A percentile compares a stretch with the other conserved stretches of the same genome.
Conservation (phyloP, 2,797 vertebrate genomes). For the Muscicapa comitata region DNA sequence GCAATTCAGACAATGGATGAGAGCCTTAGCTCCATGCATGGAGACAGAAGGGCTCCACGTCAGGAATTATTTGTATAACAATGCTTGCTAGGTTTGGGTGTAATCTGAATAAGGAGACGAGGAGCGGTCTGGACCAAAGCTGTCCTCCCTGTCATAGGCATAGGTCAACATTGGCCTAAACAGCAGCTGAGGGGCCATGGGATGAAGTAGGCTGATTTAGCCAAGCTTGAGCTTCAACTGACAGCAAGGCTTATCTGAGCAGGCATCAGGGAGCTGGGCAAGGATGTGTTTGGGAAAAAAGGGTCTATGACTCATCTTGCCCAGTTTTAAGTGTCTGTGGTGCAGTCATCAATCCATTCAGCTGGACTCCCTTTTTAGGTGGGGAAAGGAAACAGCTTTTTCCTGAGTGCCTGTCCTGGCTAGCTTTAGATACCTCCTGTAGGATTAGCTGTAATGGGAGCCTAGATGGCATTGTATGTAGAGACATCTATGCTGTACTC, state of each 20-base stretch:
- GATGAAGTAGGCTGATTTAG: background rate
- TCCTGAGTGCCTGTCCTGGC: background rate
- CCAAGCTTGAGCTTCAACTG: background rate
- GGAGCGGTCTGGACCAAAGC: background rate
- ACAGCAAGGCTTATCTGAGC: background rate
- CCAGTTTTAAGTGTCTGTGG: accelerated
- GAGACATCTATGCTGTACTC: background rate
- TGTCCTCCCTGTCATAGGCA: background rate
- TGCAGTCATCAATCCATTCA: background rate
- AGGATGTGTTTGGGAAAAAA: background rate
- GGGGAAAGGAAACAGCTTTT: background rate
- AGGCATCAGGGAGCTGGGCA: background rate
- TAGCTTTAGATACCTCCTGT: background rate
- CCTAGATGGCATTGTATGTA: background rate
- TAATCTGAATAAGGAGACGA: background rate
- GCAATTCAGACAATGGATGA: background rate
- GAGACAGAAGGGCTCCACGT: background rate
- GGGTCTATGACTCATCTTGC: background rate
- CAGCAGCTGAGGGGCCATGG: background rate
- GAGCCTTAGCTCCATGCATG: background rate
- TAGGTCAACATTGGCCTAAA: background rate
- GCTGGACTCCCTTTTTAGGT: background rate
- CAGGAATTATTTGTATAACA: background rate
- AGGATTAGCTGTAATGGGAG: background rate
- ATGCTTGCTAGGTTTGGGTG: background rate